Evolutionary conservation across 1,140 invertebrate genomes (phyloP).

Genomic region (Anadara kagoshimensis): DNA sequence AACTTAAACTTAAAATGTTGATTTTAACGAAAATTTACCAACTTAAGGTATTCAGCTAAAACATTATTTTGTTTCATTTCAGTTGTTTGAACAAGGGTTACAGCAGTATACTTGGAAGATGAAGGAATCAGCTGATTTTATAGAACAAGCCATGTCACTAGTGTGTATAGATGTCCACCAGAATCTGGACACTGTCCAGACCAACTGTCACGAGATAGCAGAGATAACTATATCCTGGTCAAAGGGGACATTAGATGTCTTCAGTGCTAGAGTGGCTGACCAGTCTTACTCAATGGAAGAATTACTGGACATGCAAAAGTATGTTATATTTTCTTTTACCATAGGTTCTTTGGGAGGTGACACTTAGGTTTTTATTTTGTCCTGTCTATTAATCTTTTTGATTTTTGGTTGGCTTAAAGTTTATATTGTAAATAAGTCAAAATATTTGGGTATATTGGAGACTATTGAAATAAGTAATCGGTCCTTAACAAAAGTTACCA

Average conservation of each 20-base stretch:
- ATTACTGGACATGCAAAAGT: conserved; percentile 68
- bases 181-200: conserved; percentile 71
- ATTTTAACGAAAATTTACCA: too few species aligned
- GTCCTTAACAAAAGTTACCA: too few species aligned
- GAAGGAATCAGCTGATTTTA: conserved; percentile 72
- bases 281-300: conserved; percentile 70
- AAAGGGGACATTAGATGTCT: conserved; percentile 65
- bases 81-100: conserved; percentile 68
- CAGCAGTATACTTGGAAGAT: conserved; percentile 71
- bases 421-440: neutral
- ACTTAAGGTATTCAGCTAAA: too few species aligned
- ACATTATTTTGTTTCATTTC: conserved; percentile 16
- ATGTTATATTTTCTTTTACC: conserved; percentile 10
- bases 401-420: too few species aligned
- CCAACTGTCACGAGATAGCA: conserved; percentile 68
- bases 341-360: too few species aligned
- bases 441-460: too few species aligned
- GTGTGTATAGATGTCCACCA: conserved; percentile 70
- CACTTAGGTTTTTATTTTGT: neutral
- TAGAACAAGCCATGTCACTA: conserved; percentile 70
- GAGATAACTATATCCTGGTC: conserved; percentile 69
- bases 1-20: too few species aligned
- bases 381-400: conserved; percentile 1
- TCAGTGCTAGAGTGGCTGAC: conserved; percentile 50
- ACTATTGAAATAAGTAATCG: too few species aligned